A percentile compares a stretch with the other conserved stretches of the same genome.
Conservation (phyloP, 2,888 invertebrate species). For the Nephrocerus scutellatus region DNA sequence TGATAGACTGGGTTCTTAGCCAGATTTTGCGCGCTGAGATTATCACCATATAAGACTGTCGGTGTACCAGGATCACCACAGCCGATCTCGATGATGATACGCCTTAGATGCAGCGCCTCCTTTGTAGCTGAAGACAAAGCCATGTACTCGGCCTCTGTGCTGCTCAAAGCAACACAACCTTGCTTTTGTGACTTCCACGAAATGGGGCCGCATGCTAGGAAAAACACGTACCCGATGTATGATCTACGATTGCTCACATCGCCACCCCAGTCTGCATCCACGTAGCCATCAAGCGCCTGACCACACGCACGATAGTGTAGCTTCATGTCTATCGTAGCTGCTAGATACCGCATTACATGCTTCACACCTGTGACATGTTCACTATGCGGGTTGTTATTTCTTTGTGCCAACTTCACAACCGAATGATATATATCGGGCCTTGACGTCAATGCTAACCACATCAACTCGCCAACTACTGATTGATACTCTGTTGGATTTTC, state of each 20-base stretch:
- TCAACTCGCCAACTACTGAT: constrained; percentile 19
- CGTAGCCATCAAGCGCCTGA: constrained; percentile 6
- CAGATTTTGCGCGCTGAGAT: constrained; percentile 12
- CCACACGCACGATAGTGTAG: constrained; percentile 9
- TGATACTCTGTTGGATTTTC: constrained; percentile 15
- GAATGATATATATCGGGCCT: constrained; percentile 13
- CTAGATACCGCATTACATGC: constrained; percentile 2
- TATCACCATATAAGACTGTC: constrained; percentile 8
- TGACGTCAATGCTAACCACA: constrained; percentile 17
- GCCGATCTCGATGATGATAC: not conserved
- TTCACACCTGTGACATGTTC: constrained; percentile 5
- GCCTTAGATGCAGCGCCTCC: constrained; percentile 6
- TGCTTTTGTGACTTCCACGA: constrained; percentile 6
- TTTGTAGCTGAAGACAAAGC: constrained; percentile 8
- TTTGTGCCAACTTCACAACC: constrained; percentile 13
- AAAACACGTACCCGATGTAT: constrained; percentile 3
- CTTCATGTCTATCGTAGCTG: constrained; percentile 1
- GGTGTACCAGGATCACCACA: constrained; percentile 1
- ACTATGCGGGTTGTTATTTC: constrained; percentile 6
- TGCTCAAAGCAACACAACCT: constrained; percentile 3
- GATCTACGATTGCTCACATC: constrained; percentile 5
- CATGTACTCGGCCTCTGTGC: constrained; percentile 6
- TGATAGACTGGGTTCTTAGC: constrained; percentile 13
- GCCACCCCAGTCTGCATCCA: constrained; percentile 6
- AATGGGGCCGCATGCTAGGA: not conserved